Evolutionary conservation across 2,888 invertebrate genomes (phyloP).

Genomic region (Calameuta filiformis): DNA sequence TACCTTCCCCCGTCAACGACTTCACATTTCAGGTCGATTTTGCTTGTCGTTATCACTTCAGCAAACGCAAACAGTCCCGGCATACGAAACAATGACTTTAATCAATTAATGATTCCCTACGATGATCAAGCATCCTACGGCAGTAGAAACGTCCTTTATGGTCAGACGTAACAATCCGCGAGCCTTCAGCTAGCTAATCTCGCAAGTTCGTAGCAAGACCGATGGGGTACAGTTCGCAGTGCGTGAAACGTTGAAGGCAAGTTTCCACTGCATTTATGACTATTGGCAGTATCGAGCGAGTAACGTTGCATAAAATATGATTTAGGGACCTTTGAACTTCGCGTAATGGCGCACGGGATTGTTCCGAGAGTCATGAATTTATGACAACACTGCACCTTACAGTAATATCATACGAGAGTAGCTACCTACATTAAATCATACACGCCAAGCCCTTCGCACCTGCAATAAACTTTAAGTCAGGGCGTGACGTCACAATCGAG

Average conservation of each 20-base stretch:
- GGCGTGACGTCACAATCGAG: neutral
- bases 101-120: neutral
- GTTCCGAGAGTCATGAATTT: slow-evolving; percentile 22
- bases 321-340: slow-evolving; percentile 48
- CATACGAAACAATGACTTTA: neutral
- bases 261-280: slow-evolving; percentile 39
- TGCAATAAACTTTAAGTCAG: slow-evolving; percentile 28
- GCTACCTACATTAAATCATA: slow-evolving; percentile 5
- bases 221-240: slow-evolving; percentile 15
- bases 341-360: slow-evolving; percentile 32
- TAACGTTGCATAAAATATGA: slow-evolving; percentile 51
- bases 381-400: neutral
- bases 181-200: neutral
- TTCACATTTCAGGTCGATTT: neutral
- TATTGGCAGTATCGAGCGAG: slow-evolving; percentile 43
- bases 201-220: slow-evolving; percentile 5
- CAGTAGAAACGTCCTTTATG: neutral
- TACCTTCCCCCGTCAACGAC: neutral
- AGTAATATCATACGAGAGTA: slow-evolving; percentile 3
- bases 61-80: neutral
- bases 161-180: neutral
- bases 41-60: neutral
- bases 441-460: slow-evolving; percentile 28
- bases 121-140: neutral
- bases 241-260: slow-evolving; percentile 26